A percentile compares a stretch with the other conserved stretches of the same genome.
These are phyloP conservation scores for Urophycis tenuis DNA, from an alignment of 2,797 vertebrate species.

Conservation along the genomic window DNA sequence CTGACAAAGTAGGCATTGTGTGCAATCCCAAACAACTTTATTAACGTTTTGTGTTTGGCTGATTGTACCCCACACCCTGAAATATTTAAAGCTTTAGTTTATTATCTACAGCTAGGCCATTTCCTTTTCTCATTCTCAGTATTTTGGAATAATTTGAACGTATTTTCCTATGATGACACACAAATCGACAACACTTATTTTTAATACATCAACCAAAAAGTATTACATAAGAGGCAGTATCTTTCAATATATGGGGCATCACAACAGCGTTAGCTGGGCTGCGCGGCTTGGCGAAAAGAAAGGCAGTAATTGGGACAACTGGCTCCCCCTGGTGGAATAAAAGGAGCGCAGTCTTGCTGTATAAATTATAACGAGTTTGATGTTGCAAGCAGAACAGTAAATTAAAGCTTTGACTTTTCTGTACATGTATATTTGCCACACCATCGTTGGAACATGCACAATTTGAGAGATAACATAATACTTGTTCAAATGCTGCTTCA, in stretches of 20 bases:
- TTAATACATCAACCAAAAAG: slow-evolving; percentile 68
- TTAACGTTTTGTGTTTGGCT: background rate
- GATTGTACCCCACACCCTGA: background rate
- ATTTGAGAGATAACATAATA: slow-evolving; percentile 35
- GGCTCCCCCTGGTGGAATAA: slow-evolving; percentile 55
- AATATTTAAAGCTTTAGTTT: background rate
- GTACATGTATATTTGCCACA: slow-evolving; percentile 41
- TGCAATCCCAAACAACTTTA: background rate
- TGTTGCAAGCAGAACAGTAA: slow-evolving; percentile 39
- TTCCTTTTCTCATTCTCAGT: background rate
- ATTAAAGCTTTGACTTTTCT: slow-evolving; percentile 39
- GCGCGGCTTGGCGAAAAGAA: background rate
- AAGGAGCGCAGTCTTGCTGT: slow-evolving; percentile 18
- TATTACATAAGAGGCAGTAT: slow-evolving; percentile 53
- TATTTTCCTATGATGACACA: background rate
- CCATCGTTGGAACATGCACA: slow-evolving; percentile 57
- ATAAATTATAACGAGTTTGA: slow-evolving; percentile 34
- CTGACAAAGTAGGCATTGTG: background rate
- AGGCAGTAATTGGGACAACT: background rate
- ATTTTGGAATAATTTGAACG: background rate
- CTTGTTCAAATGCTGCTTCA: slow-evolving; percentile 36
- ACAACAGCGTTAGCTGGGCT: background rate
- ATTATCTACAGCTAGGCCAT: background rate
- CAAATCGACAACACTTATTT: slow-evolving; percentile 39
- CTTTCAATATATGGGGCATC: slow-evolving; percentile 25